Evolutionary conservation across 2,797 vertebrate species (phyloP), one percentile per base, ranked within the genome.

Genomic region (Clarias platycephalus): DNA sequence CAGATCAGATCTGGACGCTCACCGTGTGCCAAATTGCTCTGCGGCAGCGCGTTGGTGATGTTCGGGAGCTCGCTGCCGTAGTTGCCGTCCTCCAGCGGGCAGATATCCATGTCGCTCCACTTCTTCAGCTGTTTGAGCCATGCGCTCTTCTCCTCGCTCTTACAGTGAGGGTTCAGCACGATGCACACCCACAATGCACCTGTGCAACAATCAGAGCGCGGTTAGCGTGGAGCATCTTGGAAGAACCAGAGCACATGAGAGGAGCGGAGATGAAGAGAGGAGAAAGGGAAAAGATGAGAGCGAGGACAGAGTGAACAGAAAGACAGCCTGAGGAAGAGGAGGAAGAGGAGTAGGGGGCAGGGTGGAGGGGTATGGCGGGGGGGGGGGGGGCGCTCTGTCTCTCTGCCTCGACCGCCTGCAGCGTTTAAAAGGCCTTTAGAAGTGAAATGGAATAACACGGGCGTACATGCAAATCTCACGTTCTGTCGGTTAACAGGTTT

Each of bases 111-210:
- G 93, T 99, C 97, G 0, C 95, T 96, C 98, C 98, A 99, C 86
- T 97, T 98, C 91, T 96, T 97, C 84, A 99, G 96, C 91, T 99
- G 97, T 92, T 96, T 96, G 63, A 99, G 94, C 98, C 98, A 99
- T 91, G 95, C 93, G 83, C 93, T 96, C 92, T 99, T 99, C 93
- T 99, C 98, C 85, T 99, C 98, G 57, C 97, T 95, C 91, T 99
- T 99, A 91, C 98, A 99, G 92, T 99, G 98, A 0, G 98, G 98
- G 92, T 99, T 99, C 78, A 99, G 92, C 92, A 99, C 98, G 81
- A 99, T 97, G 0, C 98, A 99, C 85, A 99, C 98, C 98, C 98
- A 99, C 91, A 99, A 92, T 0, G 98, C 98, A 93, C 98, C 98
- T 99, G 90, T 81, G 67, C 64, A 70, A 83, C 81, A 86, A 57